A percentile compares a stretch with the other conserved stretches of the same genome.
Conservation (phyloP, 2,888 invertebrate species). For the Polyploca ridens region DNA sequence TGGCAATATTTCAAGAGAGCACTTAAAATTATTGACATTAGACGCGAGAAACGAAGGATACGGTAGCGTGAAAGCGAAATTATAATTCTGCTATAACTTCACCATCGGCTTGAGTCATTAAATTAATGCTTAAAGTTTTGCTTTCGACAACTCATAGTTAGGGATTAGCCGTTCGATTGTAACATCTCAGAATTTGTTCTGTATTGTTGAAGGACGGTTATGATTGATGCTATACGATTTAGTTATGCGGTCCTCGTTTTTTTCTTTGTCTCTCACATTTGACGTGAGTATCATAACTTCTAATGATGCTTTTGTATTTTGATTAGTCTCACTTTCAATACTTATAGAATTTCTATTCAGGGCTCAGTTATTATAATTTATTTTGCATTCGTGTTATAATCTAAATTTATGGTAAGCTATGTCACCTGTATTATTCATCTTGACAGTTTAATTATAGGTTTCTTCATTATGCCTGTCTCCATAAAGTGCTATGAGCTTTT, state of each 20-base stretch:
- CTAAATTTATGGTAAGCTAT: constrained; percentile 12
- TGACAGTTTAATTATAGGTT: constrained; percentile 12
- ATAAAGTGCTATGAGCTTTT: constrained; percentile 11
- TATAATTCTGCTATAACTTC: constrained; percentile 37
- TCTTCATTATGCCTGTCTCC: constrained; percentile 1
- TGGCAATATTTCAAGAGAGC: constrained; percentile 73
- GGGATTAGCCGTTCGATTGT: constrained; percentile 26
- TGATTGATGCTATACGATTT: constrained; percentile 41
- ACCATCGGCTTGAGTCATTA: constrained; percentile 33
- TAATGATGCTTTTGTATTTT: constrained; percentile 34
- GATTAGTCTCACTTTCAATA: constrained; percentile 28
- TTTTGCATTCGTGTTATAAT: constrained; percentile 8
- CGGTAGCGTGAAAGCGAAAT: constrained; percentile 33
- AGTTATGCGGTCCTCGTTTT: constrained; percentile 30
- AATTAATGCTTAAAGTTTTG: constrained; percentile 30
- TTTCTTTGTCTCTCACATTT: constrained; percentile 22
- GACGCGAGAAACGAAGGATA: constrained; percentile 44
- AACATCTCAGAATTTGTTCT: constrained; percentile 24
- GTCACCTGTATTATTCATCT: constrained; percentile 13
- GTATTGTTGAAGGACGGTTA: constrained; percentile 28
- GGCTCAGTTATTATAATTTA: not conserved
- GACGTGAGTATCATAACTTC: constrained; percentile 27
- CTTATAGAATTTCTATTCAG: constrained; percentile 10
- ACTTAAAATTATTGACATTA: constrained; percentile 65
- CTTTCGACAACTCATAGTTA: constrained; percentile 20